Percentiles rank a stretch among this genome's conserved stretches.
phyloP scores from a whole-genome alignment of 23 tunicate species.

The Phallusia fumigata region DNA sequence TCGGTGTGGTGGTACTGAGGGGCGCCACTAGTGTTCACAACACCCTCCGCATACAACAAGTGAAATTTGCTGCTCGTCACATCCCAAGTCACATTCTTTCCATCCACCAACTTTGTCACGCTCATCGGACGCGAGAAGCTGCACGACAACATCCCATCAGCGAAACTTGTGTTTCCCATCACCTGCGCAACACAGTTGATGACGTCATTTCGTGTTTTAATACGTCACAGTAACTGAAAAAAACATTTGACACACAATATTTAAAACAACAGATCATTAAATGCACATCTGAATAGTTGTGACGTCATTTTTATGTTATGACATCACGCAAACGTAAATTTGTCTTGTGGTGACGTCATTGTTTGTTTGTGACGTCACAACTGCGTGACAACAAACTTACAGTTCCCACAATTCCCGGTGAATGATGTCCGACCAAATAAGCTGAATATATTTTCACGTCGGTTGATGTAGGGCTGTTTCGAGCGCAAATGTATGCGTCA shows the following conservation, averaged over 20 bases:
- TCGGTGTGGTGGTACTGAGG: not conserved
- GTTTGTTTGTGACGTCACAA: too few species aligned
- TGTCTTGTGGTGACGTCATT: too few species aligned
- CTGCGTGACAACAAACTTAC: not conserved
- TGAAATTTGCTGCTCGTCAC: not conserved
- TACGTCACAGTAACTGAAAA: too few species aligned
- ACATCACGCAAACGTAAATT: too few species aligned
- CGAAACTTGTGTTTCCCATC: slow-evolving; percentile 1
- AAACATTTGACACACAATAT: too few species aligned
- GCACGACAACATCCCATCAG: slow-evolving; percentile 10
- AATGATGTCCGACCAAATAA: not conserved
- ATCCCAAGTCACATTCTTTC: slow-evolving; percentile 2
- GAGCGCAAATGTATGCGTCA: slow-evolving; percentile 8
- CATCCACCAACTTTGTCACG: not conserved
- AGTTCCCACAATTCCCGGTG: slow-evolving; percentile 3
- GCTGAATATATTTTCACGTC: slow-evolving; percentile 3
- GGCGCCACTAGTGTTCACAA: not conserved
- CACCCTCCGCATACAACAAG: not conserved
- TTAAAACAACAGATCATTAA: too few species aligned
- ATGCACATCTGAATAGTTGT: too few species aligned
- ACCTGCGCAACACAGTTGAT: too few species aligned
- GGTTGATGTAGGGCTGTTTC: not conserved
- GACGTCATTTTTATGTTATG: too few species aligned
- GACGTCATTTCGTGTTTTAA: too few species aligned
- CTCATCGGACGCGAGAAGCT: slow-evolving; percentile 3